These are phyloP conservation scores for Choristoneura rosaceana DNA, from an alignment of 2,888 invertebrate genomes.

Conservation along the genomic window DNA sequence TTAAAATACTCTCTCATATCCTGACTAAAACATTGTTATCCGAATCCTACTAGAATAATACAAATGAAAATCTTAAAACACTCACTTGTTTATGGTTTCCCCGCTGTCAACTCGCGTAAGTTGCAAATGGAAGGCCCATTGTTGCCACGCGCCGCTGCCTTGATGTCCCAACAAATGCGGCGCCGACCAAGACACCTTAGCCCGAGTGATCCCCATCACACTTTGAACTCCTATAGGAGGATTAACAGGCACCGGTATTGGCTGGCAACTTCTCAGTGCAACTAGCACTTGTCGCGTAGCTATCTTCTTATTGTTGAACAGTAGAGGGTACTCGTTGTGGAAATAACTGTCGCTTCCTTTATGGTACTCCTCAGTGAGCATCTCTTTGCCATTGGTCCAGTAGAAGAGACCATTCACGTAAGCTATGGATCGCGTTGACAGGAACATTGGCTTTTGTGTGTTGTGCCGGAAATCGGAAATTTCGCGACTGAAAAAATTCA, in stretches of 20 bases:
- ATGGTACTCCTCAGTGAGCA: constrained; percentile 92
- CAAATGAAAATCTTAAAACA: constrained; percentile 8
- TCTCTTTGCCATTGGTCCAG: constrained; percentile 93
- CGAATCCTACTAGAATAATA: too few species aligned
- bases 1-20: too few species aligned
- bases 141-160: constrained; percentile 88
- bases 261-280: constrained; percentile 90
- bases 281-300: constrained; percentile 75
- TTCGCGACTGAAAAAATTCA: constrained; percentile 83
- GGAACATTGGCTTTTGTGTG: constrained; percentile 90
- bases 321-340: constrained; percentile 90
- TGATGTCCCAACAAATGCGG: constrained; percentile 92
- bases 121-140: constrained; percentile 92
- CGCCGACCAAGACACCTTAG: constrained; percentile 92
- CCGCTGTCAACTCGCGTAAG: constrained; percentile 82
- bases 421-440: constrained; percentile 90
- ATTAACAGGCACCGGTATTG: constrained; percentile 91
- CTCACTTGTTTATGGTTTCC: constrained; percentile 69
- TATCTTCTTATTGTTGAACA: constrained; percentile 70
- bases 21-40: too few species aligned
- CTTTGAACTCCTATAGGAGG: constrained; percentile 93
- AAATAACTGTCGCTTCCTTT: constrained; percentile 88
- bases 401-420: constrained; percentile 92
- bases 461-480: constrained; percentile 89
- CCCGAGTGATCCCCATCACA: constrained; percentile 90